A percentile compares a stretch with the other conserved stretches of the same genome.
Conservation (phyloP, 2,113 vertebrate genomes). For the Physeter macrocephalus region DNA sequence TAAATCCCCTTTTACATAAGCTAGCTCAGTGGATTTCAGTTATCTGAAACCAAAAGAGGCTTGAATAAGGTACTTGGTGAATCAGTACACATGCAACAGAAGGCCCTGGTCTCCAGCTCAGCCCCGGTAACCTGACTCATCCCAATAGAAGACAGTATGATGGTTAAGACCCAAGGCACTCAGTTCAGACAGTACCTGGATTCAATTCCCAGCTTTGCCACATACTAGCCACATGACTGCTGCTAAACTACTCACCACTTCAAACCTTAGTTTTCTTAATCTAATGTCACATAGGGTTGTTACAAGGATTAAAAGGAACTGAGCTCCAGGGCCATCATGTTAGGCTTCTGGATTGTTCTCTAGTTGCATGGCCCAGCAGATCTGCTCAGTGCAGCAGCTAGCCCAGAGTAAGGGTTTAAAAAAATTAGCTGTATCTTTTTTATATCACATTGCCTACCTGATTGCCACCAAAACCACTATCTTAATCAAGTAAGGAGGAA, state of each 20-base stretch:
- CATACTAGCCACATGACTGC: not conserved
- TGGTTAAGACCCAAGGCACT: not conserved
- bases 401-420: not conserved
- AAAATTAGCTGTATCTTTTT: not conserved
- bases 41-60: not conserved
- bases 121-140: not conserved
- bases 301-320: not conserved
- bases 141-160: not conserved
- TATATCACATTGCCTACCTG: not conserved
- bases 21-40: not conserved
- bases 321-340: not conserved
- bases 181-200: not conserved
- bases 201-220: not conserved
- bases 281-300: not conserved
- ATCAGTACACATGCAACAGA: not conserved
- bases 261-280: not conserved
- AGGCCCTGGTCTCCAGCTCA: not conserved
- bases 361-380: not conserved
- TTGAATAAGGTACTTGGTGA: not conserved
- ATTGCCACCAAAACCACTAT: not conserved
- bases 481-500: not conserved
- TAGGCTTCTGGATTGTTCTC: not conserved
- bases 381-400: not conserved
- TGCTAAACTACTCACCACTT: not conserved
- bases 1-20: not conserved